These are phyloP conservation scores for Malaclemys terrapin DNA, from an alignment of 2,113 vertebrate species.

Conservation along the genomic window DNA sequence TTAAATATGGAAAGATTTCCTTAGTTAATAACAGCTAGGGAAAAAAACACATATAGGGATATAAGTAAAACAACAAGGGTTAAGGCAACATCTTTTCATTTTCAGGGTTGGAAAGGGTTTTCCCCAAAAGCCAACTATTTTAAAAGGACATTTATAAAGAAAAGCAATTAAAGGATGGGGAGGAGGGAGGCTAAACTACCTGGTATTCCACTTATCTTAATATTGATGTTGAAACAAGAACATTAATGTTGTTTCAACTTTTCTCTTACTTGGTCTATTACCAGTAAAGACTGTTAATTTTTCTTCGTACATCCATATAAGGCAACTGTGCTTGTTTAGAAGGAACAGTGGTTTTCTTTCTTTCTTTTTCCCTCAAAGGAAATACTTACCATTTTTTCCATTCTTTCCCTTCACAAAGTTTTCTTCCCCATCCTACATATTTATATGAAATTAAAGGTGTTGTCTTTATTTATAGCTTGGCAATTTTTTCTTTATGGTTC, in stretches of 20 bases:
- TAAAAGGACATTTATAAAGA: neutral
- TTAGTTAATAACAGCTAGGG: neutral
- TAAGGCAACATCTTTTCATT: neutral
- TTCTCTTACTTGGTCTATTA: constrained; percentile 55
- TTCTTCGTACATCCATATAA: neutral
- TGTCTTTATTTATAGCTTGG: constrained; percentile 38
- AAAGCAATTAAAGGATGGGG: neutral
- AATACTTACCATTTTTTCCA: neutral
- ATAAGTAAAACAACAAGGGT: neutral
- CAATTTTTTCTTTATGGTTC: constrained; percentile 54
- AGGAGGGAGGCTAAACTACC: neutral
- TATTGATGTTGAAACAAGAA: neutral
- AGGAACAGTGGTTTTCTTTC: neutral
- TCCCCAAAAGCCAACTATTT: neutral
- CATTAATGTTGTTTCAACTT: neutral
- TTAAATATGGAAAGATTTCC: neutral
- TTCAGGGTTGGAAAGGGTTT: neutral
- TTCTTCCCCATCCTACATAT: neutral
- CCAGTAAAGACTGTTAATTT: constrained; percentile 32
- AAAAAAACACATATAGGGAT: rapidly evolving
- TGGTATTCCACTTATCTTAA: neutral
- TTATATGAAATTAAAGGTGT: constrained; percentile 32
- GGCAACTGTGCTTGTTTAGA: neutral
- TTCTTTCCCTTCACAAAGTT: neutral
- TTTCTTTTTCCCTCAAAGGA: neutral